phyloP scores from a whole-genome alignment of 2,888 invertebrate genomes.

The Ophion ellenae region DNA sequence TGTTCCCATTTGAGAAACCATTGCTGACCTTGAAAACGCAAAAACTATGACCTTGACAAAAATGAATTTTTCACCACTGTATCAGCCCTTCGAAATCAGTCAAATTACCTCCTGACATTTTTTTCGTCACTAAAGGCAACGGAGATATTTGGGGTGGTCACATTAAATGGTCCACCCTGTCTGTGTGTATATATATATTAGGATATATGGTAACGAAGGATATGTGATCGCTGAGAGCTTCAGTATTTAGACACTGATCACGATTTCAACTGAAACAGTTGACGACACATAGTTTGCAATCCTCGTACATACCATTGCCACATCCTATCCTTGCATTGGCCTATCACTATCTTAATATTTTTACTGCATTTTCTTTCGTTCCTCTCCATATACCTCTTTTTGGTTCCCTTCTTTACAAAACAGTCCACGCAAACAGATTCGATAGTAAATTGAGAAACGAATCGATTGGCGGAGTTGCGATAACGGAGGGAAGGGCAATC shows the following conservation, averaged over 20 bases:
- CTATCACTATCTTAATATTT: background rate
- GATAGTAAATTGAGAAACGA: constrained; percentile 36
- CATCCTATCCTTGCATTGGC: background rate
- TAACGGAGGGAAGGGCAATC: constrained; percentile 25
- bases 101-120: too few relatives aligned
- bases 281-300: background rate
- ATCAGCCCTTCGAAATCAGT: too few relatives aligned
- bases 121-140: too few relatives aligned
- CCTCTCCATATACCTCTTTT: constrained; percentile 1
- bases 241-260: background rate
- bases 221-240: background rate
- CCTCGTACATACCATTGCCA: background rate
- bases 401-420: constrained; percentile 46
- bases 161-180: too few relatives aligned
- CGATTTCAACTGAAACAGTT: background rate
- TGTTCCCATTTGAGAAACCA: too few relatives aligned
- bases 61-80: too few relatives aligned
- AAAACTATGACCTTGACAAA: too few relatives aligned
- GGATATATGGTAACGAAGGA: background rate
- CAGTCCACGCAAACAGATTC: constrained; percentile 23
- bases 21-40: too few relatives aligned
- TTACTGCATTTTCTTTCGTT: constrained; percentile 3
- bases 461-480: constrained; percentile 16
- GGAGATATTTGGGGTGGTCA: too few relatives aligned
- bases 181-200: background rate